Conservation (phyloP, 2,797 vertebrate genomes). For the Tangara arthus region DNA sequence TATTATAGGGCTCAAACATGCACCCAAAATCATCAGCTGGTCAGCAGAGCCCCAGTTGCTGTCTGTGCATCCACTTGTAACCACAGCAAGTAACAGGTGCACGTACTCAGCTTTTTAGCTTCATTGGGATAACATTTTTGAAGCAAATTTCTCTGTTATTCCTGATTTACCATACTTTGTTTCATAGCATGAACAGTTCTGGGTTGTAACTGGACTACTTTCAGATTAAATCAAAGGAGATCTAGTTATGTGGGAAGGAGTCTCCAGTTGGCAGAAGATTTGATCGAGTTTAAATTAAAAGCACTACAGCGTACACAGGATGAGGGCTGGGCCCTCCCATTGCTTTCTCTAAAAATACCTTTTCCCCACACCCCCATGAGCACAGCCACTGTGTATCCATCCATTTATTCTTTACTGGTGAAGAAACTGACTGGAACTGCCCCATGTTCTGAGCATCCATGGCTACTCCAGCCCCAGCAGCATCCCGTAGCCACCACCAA, state of each 20-base stretch:
- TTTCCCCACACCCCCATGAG: background rate
- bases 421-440: background rate
- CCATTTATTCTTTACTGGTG: background rate
- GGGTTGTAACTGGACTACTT: background rate
- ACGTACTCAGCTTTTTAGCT: background rate
- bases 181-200: background rate
- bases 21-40: background rate
- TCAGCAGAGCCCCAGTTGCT: slow-evolving; percentile 20
- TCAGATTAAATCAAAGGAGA: background rate
- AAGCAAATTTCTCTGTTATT: background rate
- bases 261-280: background rate
- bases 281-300: background rate
- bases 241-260: background rate
- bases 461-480: background rate
- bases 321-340: background rate
- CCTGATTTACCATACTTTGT: background rate
- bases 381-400: background rate
- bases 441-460: background rate
- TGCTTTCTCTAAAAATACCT: background rate
- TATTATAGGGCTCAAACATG: background rate
- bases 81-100: slow-evolving; percentile 26
- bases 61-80: background rate
- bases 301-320: background rate
- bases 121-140: background rate
- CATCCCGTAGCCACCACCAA: background rate